Percentiles rank a stretch among this genome's conserved stretches.
Conservation (phyloP, 2,888 invertebrate genomes). For the Macaria liturata region DNA sequence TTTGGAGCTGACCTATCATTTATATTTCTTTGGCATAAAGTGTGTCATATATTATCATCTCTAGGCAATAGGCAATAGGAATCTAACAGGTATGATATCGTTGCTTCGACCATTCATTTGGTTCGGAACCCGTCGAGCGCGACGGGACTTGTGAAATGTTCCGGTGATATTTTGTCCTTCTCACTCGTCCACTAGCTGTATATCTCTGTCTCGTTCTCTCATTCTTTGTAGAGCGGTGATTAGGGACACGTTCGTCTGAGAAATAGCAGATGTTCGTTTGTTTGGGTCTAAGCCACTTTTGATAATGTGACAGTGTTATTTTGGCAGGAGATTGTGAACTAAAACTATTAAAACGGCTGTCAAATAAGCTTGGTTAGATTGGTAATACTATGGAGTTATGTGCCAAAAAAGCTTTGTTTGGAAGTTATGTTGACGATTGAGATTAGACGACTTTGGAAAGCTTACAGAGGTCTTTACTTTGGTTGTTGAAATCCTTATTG, state of each 20-base stretch:
- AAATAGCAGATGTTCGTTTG: slow-evolving; percentile 79
- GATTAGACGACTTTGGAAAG: slow-evolving; percentile 49
- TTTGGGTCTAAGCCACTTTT: slow-evolving; percentile 64
- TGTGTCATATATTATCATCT: no score
- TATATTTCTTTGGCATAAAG: no score
- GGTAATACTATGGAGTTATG: no score
- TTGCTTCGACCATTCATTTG: slow-evolving; percentile 67
- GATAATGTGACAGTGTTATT: slow-evolving; percentile 39
- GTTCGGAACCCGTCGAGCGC: slow-evolving; percentile 78
- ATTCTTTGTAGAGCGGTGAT: slow-evolving; percentile 71
- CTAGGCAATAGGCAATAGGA: no score
- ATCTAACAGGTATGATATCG: no score
- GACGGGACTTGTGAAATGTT: slow-evolving; percentile 76
- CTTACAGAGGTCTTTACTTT: slow-evolving; percentile 44
- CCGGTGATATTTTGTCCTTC: slow-evolving; percentile 57
- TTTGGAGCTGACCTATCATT: no score
- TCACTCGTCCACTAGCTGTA: slow-evolving; percentile 33
- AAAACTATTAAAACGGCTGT: no score
- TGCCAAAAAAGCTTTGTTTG: no score
- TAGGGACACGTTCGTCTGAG: slow-evolving; percentile 78
- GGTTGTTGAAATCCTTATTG: slow-evolving; percentile 30
- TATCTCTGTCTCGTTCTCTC: slow-evolving; percentile 47
- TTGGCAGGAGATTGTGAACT: no score
- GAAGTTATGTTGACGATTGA: slow-evolving; percentile 41
- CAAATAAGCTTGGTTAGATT: no score